phyloP scores from a whole-genome alignment of 1,140 invertebrate species.

The Cylas formicarius region DNA sequence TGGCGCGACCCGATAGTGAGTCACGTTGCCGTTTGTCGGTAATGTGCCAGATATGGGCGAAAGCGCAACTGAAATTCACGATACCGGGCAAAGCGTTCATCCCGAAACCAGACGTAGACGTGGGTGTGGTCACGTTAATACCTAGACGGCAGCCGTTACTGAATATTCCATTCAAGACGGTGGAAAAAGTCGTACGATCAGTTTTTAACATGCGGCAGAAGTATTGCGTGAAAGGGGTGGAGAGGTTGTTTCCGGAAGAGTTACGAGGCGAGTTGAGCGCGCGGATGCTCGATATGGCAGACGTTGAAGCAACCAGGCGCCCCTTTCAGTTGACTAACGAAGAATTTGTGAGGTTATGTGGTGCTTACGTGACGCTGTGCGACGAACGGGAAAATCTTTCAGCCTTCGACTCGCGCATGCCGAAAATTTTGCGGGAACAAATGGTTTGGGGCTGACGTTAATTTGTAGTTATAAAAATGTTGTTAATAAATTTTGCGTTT shows the following conservation, averaged over 20 bases:
- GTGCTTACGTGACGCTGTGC: constrained; percentile 68
- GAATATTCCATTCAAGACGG: constrained; percentile 70
- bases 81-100: constrained; percentile 88
- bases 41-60: constrained; percentile 90
- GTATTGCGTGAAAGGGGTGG: constrained; percentile 59
- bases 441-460: too few relatives aligned
- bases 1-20: constrained; percentile 54
- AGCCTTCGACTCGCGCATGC: constrained; percentile 61
- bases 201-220: constrained; percentile 87
- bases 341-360: constrained; percentile 70
- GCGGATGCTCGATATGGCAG: constrained; percentile 64
- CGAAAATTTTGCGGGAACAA: constrained; percentile 37
- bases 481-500: too few relatives aligned
- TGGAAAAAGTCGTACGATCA: constrained; percentile 84
- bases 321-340: constrained; percentile 67
- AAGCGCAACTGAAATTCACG: constrained; percentile 74
- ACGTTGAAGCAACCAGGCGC: constrained; percentile 60
- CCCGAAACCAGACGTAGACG: constrained; percentile 92
- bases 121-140: constrained; percentile 83
- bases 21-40: constrained; percentile 79
- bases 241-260: constrained; percentile 71
- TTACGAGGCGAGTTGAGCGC: constrained; percentile 56
- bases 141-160: constrained; percentile 74
- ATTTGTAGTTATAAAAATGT: too few relatives aligned
- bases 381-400: constrained; percentile 61